Percentiles rank a stretch among this genome's conserved stretches.
These are phyloP conservation scores for Momotus momota DNA, from an alignment of 2,797 vertebrate genomes.

Conservation along the genomic window DNA sequence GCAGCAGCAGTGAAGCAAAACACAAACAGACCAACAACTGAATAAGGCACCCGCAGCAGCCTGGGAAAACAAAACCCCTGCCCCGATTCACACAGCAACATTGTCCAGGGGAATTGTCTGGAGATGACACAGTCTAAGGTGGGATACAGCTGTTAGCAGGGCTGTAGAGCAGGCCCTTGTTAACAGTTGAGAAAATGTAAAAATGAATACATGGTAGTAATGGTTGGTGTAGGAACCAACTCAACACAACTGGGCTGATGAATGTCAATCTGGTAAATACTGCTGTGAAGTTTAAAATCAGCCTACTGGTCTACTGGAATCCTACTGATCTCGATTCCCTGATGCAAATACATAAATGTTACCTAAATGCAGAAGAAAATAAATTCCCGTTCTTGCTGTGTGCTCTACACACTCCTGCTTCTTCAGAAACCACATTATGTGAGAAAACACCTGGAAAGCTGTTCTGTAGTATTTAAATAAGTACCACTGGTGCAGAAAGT, in stretches of 20 bases:
- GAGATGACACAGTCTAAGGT: accelerated
- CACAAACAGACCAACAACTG: too few species aligned
- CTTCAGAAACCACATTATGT: not conserved
- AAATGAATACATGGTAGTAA: not conserved
- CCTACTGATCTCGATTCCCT: not conserved
- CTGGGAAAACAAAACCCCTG: not conserved
- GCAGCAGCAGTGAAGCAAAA: not conserved
- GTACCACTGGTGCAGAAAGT: not conserved
- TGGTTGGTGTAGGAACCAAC: not conserved
- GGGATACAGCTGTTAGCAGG: not conserved
- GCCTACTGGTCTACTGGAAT: not conserved
- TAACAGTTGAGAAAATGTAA: not conserved
- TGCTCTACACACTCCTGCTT: not conserved
- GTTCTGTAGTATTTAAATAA: not conserved
- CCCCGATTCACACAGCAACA: accelerated
- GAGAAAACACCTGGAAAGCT: not conserved
- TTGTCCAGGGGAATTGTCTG: not conserved
- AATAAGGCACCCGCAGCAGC: not conserved
- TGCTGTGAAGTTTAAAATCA: not conserved
- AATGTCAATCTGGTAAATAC: not conserved
- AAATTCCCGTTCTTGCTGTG: not conserved
- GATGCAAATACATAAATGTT: not conserved
- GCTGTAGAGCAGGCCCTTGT: too few species aligned
- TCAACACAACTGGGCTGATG: not conserved
- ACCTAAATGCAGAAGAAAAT: not conserved